phyloP scores from a whole-genome alignment of 1,140 invertebrate species.

The Sogatella furcifera region DNA sequence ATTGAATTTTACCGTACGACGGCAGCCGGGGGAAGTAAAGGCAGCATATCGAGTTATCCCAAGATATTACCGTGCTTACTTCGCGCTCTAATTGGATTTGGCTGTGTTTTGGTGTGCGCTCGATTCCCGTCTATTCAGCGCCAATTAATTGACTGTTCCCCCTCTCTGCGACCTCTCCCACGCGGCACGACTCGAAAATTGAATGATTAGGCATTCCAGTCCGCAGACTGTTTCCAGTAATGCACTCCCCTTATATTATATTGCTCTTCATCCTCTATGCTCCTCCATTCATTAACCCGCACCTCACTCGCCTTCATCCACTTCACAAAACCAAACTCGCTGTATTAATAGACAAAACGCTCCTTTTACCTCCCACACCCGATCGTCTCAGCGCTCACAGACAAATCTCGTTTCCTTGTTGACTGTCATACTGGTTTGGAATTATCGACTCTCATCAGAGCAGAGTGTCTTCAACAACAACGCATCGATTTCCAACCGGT shows the following conservation, averaged over 20 bases:
- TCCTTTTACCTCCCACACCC: too few relatives aligned
- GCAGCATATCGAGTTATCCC: background rate
- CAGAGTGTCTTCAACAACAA: too few relatives aligned
- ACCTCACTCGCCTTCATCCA: too few relatives aligned
- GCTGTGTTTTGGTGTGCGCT: background rate
- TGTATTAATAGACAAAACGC: too few relatives aligned
- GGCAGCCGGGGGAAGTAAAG: background rate
- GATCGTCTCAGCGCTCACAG: too few relatives aligned
- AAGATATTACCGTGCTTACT: background rate
- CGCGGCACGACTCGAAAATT: background rate
- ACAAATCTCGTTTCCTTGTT: too few relatives aligned
- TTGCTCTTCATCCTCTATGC: too few relatives aligned
- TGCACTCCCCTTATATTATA: background rate
- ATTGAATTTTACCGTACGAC: background rate
- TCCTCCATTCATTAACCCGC: too few relatives aligned
- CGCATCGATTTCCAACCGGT: too few relatives aligned
- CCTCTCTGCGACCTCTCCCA: background rate
- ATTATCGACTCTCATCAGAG: too few relatives aligned
- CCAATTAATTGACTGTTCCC: background rate
- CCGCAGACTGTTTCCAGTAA: background rate
- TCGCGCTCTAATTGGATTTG: background rate
- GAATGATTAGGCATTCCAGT: conserved; percentile 1
- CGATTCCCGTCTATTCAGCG: background rate
- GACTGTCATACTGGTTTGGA: too few relatives aligned
- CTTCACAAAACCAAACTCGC: too few relatives aligned